phyloP scores from a whole-genome alignment of 2,888 invertebrate species.

The Cantharis nigra region DNA sequence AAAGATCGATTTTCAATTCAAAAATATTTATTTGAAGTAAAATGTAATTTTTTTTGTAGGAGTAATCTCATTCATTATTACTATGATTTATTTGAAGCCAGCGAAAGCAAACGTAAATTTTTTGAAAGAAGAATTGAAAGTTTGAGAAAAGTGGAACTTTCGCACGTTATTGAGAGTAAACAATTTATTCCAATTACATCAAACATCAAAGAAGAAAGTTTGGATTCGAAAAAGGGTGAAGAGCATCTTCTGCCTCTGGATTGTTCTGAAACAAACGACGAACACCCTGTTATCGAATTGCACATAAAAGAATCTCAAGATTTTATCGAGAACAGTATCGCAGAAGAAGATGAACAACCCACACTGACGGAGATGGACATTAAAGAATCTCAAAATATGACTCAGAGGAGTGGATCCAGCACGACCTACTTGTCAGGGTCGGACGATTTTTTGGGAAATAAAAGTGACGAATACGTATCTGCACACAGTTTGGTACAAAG shows the following conservation, averaged over 20 bases:
- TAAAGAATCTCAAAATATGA: not conserved
- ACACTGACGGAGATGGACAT: not conserved
- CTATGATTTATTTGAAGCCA: constrained; percentile 64
- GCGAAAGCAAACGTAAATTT: constrained; percentile 58
- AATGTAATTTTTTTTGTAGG: constrained; percentile 51
- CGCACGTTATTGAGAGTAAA: not conserved
- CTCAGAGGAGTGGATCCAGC: not conserved
- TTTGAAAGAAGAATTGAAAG: constrained; percentile 45
- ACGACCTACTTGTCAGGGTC: not conserved
- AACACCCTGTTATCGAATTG: not conserved
- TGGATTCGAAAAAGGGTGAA: not conserved
- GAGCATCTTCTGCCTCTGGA: not conserved
- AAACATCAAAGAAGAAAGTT: not conserved
- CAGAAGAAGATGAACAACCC: not conserved
- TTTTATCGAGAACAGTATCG: not conserved
- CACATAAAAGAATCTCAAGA: not conserved
- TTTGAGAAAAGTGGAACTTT: constrained; percentile 24
- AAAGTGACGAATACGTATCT: not conserved
- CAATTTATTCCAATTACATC: not conserved
- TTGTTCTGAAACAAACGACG: not conserved
- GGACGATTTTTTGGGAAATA: not conserved
- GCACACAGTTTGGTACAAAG: not conserved
- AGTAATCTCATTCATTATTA: constrained; percentile 67
- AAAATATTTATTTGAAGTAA: not conserved
- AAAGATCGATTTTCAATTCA: too few species aligned